Percentiles rank a stretch among this genome's conserved stretches.
Evolutionary conservation across 1,140 invertebrate species (phyloP).

Genomic region (Choristoneura fumiferana): DNA sequence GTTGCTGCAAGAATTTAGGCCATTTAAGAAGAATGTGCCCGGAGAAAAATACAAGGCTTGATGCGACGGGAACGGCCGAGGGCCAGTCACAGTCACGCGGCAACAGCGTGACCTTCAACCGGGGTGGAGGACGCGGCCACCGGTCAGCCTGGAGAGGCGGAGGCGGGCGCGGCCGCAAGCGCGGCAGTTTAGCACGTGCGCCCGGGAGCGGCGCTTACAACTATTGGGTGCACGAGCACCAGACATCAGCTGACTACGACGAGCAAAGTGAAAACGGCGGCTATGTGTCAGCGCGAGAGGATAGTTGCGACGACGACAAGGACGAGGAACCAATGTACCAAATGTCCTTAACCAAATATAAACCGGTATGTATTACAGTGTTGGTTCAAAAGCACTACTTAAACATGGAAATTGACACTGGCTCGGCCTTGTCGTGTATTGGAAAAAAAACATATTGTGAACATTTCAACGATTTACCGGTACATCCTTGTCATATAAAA

Average conservation of each 20-base stretch:
- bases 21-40: background rate
- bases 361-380: slow-evolving; percentile 4
- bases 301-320: background rate
- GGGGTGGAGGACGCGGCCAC: background rate
- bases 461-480: background rate
- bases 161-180: background rate
- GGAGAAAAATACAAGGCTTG: background rate
- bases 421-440: slow-evolving; percentile 9
- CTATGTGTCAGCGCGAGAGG: background rate
- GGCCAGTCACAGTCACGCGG: background rate
- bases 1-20: slow-evolving; percentile 2
- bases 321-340: background rate
- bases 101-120: background rate
- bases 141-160: background rate
- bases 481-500: slow-evolving; percentile 4
- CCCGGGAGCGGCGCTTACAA: background rate
- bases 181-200: background rate
- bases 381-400: background rate
- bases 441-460: slow-evolving; percentile 2
- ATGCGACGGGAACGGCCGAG: background rate
- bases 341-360: slow-evolving; percentile 6
- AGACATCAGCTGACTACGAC: background rate
- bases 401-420: slow-evolving; percentile 19
- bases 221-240: background rate
- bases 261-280: background rate